Conservation (phyloP, 2,113 vertebrate genomes). For the Paraplagusia blochii region DNA sequence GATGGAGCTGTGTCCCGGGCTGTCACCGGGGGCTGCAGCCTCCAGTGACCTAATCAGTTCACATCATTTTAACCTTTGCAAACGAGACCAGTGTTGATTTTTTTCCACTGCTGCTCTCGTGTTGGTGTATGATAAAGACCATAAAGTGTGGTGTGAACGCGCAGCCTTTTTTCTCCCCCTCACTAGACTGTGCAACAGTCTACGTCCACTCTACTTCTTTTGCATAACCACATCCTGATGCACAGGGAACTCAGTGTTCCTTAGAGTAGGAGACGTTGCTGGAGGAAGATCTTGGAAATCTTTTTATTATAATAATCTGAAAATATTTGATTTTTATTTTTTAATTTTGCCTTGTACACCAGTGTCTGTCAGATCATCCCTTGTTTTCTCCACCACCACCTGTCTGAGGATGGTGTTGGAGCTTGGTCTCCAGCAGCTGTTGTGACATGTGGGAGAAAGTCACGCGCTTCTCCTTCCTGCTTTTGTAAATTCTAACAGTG, state of each 20-base stretch:
- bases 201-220: slow-evolving; percentile 4
- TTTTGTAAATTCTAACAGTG: too few species aligned
- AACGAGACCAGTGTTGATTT: too few species aligned
- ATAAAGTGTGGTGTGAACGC: slow-evolving; percentile 26
- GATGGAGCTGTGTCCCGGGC: too few species aligned
- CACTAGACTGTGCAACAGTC: slow-evolving; percentile 1
- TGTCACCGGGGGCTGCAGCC: too few species aligned
- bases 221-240: slow-evolving; percentile 9
- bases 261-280: not conserved
- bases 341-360: not conserved
- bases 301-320: not conserved
- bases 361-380: slow-evolving; percentile 15
- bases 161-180: slow-evolving; percentile 38
- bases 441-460: slow-evolving; percentile 40
- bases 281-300: not conserved
- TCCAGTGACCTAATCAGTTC: too few species aligned
- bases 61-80: too few species aligned
- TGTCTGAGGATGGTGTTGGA: slow-evolving; percentile 1
- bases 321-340: too few species aligned
- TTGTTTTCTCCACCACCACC: slow-evolving; percentile 1
- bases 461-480: not conserved
- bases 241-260: slow-evolving; percentile 8
- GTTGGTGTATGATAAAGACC: slow-evolving; percentile 1
- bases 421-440: slow-evolving; percentile 53
- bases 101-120: too few species aligned